Percentiles rank a stretch among this genome's conserved stretches.
Conservation (phyloP, 2,797 vertebrate species). For the Mus spretus region DNA sequence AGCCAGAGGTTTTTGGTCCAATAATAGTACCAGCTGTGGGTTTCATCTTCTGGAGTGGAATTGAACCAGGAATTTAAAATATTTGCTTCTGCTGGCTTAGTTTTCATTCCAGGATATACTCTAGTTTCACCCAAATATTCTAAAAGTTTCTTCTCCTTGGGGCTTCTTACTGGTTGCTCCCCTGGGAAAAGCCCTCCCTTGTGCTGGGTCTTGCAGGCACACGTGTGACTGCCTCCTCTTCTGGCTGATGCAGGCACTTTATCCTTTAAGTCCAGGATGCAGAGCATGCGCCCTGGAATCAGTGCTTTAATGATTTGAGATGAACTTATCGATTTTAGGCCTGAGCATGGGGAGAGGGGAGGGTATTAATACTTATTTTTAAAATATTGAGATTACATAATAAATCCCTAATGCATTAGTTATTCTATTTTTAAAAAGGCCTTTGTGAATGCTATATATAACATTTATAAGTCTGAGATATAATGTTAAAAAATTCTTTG, state of each 20-base stretch:
- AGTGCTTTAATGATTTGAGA: conserved; percentile 27
- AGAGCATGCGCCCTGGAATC: background rate
- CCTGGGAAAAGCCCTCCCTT: background rate
- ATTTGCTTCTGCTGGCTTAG: background rate
- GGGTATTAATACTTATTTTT: conserved; percentile 14
- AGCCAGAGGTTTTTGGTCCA: background rate
- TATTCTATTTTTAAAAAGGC: conserved; percentile 15
- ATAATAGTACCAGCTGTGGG: background rate
- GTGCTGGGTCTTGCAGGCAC: no score
- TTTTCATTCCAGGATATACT: background rate
- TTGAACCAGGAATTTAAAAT: conserved; percentile 19
- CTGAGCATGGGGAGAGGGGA: background rate
- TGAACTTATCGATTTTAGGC: conserved; percentile 62
- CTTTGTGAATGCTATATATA: conserved; percentile 24
- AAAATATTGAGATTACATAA: conserved; percentile 42
- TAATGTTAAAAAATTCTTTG: conserved; percentile 45
- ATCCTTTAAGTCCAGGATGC: background rate
- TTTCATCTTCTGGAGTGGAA: background rate
- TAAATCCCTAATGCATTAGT: conserved; percentile 52
- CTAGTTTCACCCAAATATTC: background rate
- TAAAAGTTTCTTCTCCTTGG: background rate
- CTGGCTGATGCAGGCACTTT: background rate
- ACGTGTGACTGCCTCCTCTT: background rate
- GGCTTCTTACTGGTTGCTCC: background rate
- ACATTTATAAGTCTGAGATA: conserved; percentile 63